phyloP scores from a whole-genome alignment of 2,113 vertebrate species.

The Natator depressus region DNA sequence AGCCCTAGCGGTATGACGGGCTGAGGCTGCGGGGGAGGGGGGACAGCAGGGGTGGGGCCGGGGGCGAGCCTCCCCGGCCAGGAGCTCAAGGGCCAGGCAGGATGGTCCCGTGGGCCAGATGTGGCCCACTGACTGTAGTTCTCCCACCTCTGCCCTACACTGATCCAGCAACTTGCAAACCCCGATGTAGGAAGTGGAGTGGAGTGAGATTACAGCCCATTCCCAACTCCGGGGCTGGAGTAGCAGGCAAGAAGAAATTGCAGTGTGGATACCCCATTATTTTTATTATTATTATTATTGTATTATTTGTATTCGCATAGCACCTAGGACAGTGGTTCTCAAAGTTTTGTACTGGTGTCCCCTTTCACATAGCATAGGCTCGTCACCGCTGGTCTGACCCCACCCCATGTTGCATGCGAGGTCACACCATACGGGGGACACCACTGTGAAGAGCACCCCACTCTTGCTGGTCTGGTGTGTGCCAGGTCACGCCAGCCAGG shows the following conservation, averaged over 20 bases:
- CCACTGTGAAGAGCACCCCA: no score
- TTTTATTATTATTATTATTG: background rate
- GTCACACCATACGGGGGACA: no score
- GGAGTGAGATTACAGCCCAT: background rate
- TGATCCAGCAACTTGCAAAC: background rate
- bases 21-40: no score
- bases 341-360: no score
- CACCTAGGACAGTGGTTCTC: background rate
- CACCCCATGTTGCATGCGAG: no score
- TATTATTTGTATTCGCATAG: background rate
- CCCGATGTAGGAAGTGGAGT: background rate
- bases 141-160: background rate
- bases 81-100: no score
- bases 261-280: background rate
- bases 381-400: background rate
- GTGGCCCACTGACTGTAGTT: no score
- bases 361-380: background rate
- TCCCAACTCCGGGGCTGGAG: background rate
- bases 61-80: no score
- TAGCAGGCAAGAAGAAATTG: background rate
- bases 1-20: no score
- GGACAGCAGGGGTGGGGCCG: no score
- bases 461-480: no score
- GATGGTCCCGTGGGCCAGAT: no score
- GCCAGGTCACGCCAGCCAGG: background rate